Base-by-base conservation (phyloP, 2,797 vertebrate species). In the Acanthopagrus latus region DNA sequence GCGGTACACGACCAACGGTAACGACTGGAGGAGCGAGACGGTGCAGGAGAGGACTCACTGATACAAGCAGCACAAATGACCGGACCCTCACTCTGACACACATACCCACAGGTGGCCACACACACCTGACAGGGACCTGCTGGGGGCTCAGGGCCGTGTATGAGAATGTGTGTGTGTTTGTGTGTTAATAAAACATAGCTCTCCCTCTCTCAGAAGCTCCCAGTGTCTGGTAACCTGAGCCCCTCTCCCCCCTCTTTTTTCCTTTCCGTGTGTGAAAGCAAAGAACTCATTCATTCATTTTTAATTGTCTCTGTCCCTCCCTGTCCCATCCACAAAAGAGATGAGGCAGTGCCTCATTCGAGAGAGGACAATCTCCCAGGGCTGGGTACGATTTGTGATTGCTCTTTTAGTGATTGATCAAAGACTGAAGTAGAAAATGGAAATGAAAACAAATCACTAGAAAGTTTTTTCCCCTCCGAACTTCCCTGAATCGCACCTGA, bases 211-310 rank as follows among this genome's bases (percentile, higher is more conserved):
- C 82, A 55, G 63, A 73, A 83, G 91, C 87, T 81, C 51, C 80
- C 67, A 66, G 94, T 85, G 87, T 95, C 91, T 60, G 60, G 86
- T 95, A 95, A 93, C 95, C 85, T 55, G 9, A 52, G 72, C 83
- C 83, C 82, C 76, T 72, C 83, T 86, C 78, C 80, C 80, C 69
- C 76, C 51, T 80, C 59, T 63, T 77, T 88, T 90, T 91, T 85
- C 85, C 82, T 90, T 83, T 92, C 80, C 47, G 70, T 71, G 86
- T 89, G 92, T 94, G 95, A 95, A 95, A 94, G 92, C 86, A 93
- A 94, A 94, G 89, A 93, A 86, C 78, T 86, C 81, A 75, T 90
- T 93, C 92, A 95, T 95, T 92, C 88, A 95, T 95, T 94, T 95
- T 95, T 96, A 94, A 96, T 94, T 70, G 85, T 85, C 80, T 85